Base-by-base conservation (phyloP, 2,797 vertebrate genomes). In the Poeciliopsis infans region DNA sequence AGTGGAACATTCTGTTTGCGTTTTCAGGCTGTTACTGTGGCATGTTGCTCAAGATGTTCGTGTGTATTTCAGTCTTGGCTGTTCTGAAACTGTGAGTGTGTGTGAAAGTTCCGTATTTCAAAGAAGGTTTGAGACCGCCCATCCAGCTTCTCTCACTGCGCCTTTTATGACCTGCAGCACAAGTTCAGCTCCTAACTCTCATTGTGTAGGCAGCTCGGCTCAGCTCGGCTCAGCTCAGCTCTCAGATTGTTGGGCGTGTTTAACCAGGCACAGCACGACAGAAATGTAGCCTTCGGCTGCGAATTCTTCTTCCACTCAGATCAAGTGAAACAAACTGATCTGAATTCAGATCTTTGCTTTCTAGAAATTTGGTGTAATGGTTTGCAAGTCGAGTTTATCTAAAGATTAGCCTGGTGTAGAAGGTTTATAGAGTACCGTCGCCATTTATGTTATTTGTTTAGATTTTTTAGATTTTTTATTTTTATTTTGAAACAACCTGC, bases 231-330 rank as follows among this genome's bases (percentile, higher is more conserved):
- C 45, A 13, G 46, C 39, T 28, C 46, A 18, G 46, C 36, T 57
- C 55, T 57, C n/a, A 59, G n/a, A 36, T 64, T 20, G 77, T 13
- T 80, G 83, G 78, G 89, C 68, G 85, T 85, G 85, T 84, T 78
- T 2, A 5, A 72, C 74, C 77, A 82, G 81, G 41, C 64, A 68
- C 51, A 75, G 39, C 64, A 72, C 80, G 39, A 45, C 72, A 36
- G 69, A 87, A 87, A 45, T 7, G 10, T 86, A 39, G 86, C 91
- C 91, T 80, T 68, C 0, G 89, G 91, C 45, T 74, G 79, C 72
- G 18, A 51, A 83, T 93, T 91, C 81, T 85, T 84, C 13, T 76
- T 72, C 77, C 74, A 3, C 76, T 41, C 73, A 71, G 85, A 72
- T 72, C 70, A 47, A 69, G 74, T 28, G 72, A 43, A 78, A 80